Percentiles rank a stretch among this genome's conserved stretches.
Evolutionary conservation across 2,113 vertebrate species (phyloP).

Genomic region (Eptatretus burgeri): DNA sequence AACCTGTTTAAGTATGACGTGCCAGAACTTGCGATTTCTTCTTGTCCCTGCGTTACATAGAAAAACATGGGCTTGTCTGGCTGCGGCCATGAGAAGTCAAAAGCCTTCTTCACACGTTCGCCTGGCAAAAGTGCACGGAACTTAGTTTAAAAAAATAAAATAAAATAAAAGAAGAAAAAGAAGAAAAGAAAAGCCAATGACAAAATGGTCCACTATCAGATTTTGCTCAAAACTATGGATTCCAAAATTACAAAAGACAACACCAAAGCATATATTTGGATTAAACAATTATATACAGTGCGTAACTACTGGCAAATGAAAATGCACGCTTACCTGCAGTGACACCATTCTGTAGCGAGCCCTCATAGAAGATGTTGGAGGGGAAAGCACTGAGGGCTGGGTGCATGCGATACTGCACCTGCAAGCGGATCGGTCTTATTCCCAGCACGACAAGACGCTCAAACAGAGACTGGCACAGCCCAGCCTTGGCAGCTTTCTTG

Average conservation of each 20-base stretch:
- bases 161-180: no score
- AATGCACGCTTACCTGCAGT: slow-evolving; percentile 33
- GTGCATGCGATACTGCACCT: slow-evolving; percentile 97
- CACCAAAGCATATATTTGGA: no score
- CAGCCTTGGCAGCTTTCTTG: slow-evolving; percentile 84
- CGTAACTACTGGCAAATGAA: no score
- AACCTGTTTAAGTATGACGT: slow-evolving; percentile 94
- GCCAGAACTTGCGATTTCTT: slow-evolving; percentile 91
- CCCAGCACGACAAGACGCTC: slow-evolving; percentile 78
- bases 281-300: no score
- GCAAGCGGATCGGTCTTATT: slow-evolving; percentile 82
- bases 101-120: slow-evolving; percentile 87
- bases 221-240: no score
- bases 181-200: no score
- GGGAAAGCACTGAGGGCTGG: slow-evolving; percentile 86
- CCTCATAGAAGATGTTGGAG: slow-evolving; percentile 96
- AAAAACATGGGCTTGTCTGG: slow-evolving; percentile 98
- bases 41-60: slow-evolving; percentile 91
- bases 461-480: slow-evolving; percentile 68
- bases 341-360: slow-evolving; percentile 75
- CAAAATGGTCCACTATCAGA: no score
- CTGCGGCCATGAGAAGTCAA: slow-evolving; percentile 97
- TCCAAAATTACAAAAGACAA: no score
- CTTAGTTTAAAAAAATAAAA: no score
- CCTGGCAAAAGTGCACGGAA: slow-evolving; percentile 16